Evolutionary conservation across 1,140 invertebrate species (phyloP).

Genomic region (Nephila pilipes): DNA sequence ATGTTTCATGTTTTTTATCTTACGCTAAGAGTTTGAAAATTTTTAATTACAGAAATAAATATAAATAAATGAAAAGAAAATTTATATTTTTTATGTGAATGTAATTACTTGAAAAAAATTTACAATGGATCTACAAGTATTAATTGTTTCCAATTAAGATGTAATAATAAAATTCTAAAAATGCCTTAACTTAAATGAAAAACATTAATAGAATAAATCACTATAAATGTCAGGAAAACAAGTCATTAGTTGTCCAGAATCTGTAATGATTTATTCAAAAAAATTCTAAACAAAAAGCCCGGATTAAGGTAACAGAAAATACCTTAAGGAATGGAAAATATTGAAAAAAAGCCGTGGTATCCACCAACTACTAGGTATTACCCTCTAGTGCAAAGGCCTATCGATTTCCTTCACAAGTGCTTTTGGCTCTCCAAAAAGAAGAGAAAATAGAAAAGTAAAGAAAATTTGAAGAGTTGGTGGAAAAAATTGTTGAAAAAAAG

Average conservation of each 20-base stretch:
- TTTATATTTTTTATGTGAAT: no score
- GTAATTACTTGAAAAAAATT: background rate
- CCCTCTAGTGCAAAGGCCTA: slow-evolving; percentile 22
- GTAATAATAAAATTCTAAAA: background rate
- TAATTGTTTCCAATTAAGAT: background rate
- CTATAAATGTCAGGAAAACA: slow-evolving; percentile 11
- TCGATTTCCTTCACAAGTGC: slow-evolving; percentile 6
- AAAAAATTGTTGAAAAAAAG: background rate
- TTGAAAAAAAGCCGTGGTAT: slow-evolving; percentile 41
- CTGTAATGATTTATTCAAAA: background rate
- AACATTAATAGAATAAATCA: background rate
- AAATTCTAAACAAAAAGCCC: background rate
- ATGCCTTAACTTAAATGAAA: background rate
- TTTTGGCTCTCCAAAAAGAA: slow-evolving; percentile 6
- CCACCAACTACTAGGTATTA: slow-evolving; percentile 32
- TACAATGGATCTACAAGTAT: background rate
- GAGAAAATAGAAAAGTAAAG: slow-evolving; percentile 16
- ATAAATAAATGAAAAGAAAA: no score
- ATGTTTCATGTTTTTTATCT: no score
- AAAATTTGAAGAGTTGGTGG: slow-evolving; percentile 33
- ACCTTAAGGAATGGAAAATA: background rate
- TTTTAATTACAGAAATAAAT: no score
- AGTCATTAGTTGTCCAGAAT: background rate
- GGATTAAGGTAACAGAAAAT: background rate
- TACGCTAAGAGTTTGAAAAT: no score